Evolutionary conservation across 2,113 vertebrate species (phyloP).

Genomic region (Odocoileus virginianus): DNA sequence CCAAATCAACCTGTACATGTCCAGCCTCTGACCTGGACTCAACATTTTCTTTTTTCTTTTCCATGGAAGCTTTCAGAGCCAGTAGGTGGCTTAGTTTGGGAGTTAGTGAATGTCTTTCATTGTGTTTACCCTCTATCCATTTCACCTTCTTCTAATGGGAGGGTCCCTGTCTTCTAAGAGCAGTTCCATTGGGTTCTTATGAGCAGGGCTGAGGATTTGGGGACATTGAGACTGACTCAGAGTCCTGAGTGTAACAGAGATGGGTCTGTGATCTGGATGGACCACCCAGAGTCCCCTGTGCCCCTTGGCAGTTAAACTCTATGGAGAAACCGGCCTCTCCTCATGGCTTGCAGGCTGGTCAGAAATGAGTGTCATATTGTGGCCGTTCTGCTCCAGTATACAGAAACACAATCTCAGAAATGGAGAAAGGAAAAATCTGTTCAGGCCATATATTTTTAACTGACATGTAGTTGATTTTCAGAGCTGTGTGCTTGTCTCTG

Average conservation of each 20-base stretch:
- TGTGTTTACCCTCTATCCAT: background rate
- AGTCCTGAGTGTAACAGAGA: no score
- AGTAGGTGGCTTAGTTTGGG: background rate
- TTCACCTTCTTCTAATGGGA: background rate
- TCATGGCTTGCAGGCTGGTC: no score
- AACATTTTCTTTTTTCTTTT: background rate
- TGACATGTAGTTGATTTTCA: background rate
- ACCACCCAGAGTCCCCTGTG: background rate
- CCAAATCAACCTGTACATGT: background rate
- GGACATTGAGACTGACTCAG: background rate
- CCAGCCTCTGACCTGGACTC: background rate
- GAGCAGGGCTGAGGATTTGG: background rate
- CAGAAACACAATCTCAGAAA: background rate
- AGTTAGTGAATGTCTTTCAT: background rate
- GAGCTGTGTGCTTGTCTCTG: background rate
- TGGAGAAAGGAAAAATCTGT: background rate
- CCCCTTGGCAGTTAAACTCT: no score
- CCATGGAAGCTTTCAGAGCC: background rate
- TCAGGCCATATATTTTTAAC: background rate
- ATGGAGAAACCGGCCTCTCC: background rate
- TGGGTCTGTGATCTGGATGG: fast-evolving
- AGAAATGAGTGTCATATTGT: background rate
- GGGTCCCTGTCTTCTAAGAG: background rate
- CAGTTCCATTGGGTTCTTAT: background rate
- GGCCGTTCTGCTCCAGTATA: fast-evolving